Evolutionary conservation across 2,113 vertebrate genomes (phyloP).

Genomic region (Okapia johnstoni): DNA sequence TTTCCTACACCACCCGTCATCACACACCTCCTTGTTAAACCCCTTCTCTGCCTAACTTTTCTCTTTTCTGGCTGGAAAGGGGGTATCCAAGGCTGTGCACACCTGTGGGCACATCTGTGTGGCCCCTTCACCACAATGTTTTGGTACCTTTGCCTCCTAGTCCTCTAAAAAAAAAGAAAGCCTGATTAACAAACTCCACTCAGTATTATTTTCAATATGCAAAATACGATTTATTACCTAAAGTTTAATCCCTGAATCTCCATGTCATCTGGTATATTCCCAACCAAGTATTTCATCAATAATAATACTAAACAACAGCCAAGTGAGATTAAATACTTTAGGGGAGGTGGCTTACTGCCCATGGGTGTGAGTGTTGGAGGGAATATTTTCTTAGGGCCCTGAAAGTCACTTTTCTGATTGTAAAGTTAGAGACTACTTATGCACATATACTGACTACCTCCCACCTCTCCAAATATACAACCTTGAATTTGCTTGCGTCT

Average conservation of each 20-base stretch:
- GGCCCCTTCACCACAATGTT: not conserved
- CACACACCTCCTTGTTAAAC: not conserved
- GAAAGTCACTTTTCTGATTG: slow-evolving; percentile 51
- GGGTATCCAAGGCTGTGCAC: not conserved
- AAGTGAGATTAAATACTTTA: slow-evolving; percentile 50
- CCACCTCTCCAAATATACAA: not conserved
- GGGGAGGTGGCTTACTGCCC: slow-evolving; percentile 69
- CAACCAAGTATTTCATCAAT: slow-evolving; percentile 70
- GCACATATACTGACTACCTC: not conserved
- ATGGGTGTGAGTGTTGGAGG: not conserved
- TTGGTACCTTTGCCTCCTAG: not conserved
- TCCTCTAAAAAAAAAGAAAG: not conserved
- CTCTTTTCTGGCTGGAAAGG: not conserved
- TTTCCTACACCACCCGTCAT: not conserved
- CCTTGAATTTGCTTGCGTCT: not conserved
- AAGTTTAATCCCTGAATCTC: slow-evolving; percentile 64
- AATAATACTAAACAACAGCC: slow-evolving; percentile 69
- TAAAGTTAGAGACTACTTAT: slow-evolving; percentile 11
- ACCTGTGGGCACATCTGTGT: not conserved
- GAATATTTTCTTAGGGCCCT: slow-evolving; percentile 50
- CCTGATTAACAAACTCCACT: not conserved
- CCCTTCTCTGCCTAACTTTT: not conserved
- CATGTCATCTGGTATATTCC: slow-evolving; percentile 65
- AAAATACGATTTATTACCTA: slow-evolving; percentile 84
- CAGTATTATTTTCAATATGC: slow-evolving; percentile 66